phyloP scores from a whole-genome alignment of 2,888 invertebrate species.

The Sycophila texana region DNA sequence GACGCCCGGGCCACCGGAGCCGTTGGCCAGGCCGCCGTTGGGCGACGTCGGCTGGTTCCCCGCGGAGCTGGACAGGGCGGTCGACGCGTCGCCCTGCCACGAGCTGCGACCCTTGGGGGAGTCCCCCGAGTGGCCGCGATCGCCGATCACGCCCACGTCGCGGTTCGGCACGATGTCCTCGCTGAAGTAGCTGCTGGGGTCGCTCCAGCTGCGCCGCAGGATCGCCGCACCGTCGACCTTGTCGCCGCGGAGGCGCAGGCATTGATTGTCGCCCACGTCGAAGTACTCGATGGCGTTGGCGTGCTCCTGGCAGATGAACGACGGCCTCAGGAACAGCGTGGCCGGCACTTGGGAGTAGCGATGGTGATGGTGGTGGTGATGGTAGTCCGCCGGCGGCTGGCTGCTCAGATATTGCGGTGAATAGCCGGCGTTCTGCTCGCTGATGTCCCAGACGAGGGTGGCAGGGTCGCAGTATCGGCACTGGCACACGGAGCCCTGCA shows the following conservation, averaged over 20 bases:
- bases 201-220: conserved; percentile 81
- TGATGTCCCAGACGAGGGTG: conserved; percentile 84
- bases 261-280: conserved; percentile 74
- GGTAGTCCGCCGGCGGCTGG: conserved; percentile 11
- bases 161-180: conserved; percentile 71
- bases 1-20: conserved; percentile 36
- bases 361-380: conserved; percentile 59
- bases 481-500: conserved; percentile 79
- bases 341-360: conserved; percentile 58
- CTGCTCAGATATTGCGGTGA: conserved; percentile 76
- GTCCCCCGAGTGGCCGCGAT: conserved; percentile 68
- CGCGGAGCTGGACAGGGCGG: conserved; percentile 60
- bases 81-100: conserved; percentile 71
- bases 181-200: conserved; percentile 77
- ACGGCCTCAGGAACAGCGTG: conserved; percentile 53
- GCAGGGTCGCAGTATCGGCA: conserved; percentile 87
- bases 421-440: conserved; percentile 79
- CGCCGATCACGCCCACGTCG: conserved; percentile 74
- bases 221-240: conserved; percentile 59
- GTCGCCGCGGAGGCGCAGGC: conserved; percentile 66
- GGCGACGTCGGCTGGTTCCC: conserved; percentile 56
- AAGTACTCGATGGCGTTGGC: conserved; percentile 56
- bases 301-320: conserved; percentile 61
- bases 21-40: conserved; percentile 54
- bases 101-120: conserved; percentile 64